Conservation (phyloP, 2,797 vertebrate species). For the Manis javanica region DNA sequence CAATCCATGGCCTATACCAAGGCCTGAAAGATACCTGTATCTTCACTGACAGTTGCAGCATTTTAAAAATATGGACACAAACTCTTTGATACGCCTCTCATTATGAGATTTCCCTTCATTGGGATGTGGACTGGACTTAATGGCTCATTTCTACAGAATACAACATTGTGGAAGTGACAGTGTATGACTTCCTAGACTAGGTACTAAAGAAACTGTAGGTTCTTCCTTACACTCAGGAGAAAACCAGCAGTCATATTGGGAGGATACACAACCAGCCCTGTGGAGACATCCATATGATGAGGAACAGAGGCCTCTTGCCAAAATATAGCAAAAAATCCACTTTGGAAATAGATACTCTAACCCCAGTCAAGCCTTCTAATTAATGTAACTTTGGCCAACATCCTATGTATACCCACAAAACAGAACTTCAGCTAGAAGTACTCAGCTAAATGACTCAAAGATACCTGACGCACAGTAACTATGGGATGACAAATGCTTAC, state of each 20-base stretch:
- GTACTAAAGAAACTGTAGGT: background rate
- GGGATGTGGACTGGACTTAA: background rate
- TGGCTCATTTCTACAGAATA: background rate
- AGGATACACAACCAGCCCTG: background rate
- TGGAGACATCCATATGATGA: background rate
- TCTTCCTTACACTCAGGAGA: background rate
- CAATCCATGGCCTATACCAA: background rate
- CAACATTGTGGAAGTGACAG: background rate
- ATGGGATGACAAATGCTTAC: background rate
- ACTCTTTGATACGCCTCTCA: background rate
- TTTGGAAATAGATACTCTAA: background rate
- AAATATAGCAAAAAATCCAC: background rate
- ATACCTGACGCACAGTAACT: background rate
- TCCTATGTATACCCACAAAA: background rate
- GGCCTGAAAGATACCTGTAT: background rate
- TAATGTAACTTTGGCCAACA: background rate
- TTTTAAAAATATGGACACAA: background rate
- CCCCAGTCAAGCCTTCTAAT: background rate
- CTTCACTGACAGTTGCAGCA: background rate
- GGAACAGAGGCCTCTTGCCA: background rate
- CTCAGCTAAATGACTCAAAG: background rate
- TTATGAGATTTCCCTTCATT: background rate
- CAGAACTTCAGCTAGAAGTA: background rate
- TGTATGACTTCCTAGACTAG: background rate
- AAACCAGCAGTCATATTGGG: background rate